A percentile compares a stretch with the other conserved stretches of the same genome.
phyloP scores from a whole-genome alignment of 92 coral and sea anemone species.

The Heliopora coerulea region DNA sequence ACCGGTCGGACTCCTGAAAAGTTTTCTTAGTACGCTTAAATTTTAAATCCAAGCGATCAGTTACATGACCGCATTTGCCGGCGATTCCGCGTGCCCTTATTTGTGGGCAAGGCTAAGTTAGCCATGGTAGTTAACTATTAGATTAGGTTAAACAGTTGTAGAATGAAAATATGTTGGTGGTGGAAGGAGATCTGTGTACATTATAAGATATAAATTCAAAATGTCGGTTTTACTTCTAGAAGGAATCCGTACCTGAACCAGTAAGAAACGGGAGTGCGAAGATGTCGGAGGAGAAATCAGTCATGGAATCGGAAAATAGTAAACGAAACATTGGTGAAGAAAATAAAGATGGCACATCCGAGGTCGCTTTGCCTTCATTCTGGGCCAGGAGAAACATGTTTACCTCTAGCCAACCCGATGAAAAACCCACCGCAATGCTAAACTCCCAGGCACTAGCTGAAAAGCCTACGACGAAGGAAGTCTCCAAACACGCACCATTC shows the following conservation, averaged over 20 bases:
- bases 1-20: too few species aligned
- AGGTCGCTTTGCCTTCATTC: conserved; percentile 24
- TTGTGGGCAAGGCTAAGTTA: too few species aligned
- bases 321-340: conserved; percentile 1
- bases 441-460: conserved; percentile 31
- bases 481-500: conserved; percentile 30
- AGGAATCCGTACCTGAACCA: not conserved
- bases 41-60: too few species aligned
- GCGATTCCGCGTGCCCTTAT: too few species aligned
- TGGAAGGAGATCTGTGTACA: too few species aligned
- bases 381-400: conserved; percentile 36
- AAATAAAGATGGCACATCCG: conserved; percentile 8
- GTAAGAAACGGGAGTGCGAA: conserved; percentile 25
- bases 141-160: too few species aligned
- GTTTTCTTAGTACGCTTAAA: too few species aligned
- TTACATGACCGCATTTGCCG: too few species aligned
- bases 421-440: conserved; percentile 37
- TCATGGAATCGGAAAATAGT: not conserved
- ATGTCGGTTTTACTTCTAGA: not conserved
- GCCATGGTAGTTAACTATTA: too few species aligned
- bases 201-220: not conserved
- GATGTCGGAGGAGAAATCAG: not conserved
- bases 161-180: too few species aligned
- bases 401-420: not conserved
- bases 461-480: conserved; percentile 38